Evolutionary conservation across 2,797 vertebrate genomes (phyloP), one percentile per base, ranked within the genome.

Genomic region (Parauchenoglanis punctatus): DNA sequence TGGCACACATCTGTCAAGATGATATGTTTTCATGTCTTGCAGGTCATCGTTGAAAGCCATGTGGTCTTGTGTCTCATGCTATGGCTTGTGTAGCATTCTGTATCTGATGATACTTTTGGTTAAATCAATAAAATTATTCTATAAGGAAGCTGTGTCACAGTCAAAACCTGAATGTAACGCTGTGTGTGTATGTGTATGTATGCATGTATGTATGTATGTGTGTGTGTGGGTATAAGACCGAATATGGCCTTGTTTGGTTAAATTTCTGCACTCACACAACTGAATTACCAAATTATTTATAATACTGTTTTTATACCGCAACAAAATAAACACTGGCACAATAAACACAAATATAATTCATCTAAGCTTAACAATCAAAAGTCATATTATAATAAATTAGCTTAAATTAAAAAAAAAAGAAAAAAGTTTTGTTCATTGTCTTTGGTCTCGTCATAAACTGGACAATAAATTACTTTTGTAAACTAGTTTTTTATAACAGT

Each of bases 71-170:
- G 93, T 94, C 94, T 95, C 93, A 93, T 92, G 88, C 94, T 95
- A 95, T 86, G 85, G 94, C 94, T 94, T 94, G 94, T 96, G 94
- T 94, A 94, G 93, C 95, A 92, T 93, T 94, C 91, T 95, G 92
- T 94, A 95, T 94, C 94, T 94, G 93, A 95, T 93, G 95, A 95
- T 96, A 94, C 92, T 91, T 95, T 95, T 95, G 94, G 94, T 95
- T 94, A 94, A 95, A 95, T 92, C n/a, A 67, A 96, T 96, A 96
- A 96, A 96, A 94, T 94, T 91, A 91, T 94, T 94, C 91, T 89
- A 94, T 94, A 95, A 94, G 87, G 84, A 92, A 68, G 88, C 40
- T 40, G 78, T 87, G 72, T 83, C 83, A 67, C 31, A 61, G 56
- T 67, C 52, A 56, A 65, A 84, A 40, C 80, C 72, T 89, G 28